Evolutionary conservation across 1,140 invertebrate species (phyloP), one percentile per base, ranked within the genome.

Genomic region (Protaetia brevitarsis): DNA sequence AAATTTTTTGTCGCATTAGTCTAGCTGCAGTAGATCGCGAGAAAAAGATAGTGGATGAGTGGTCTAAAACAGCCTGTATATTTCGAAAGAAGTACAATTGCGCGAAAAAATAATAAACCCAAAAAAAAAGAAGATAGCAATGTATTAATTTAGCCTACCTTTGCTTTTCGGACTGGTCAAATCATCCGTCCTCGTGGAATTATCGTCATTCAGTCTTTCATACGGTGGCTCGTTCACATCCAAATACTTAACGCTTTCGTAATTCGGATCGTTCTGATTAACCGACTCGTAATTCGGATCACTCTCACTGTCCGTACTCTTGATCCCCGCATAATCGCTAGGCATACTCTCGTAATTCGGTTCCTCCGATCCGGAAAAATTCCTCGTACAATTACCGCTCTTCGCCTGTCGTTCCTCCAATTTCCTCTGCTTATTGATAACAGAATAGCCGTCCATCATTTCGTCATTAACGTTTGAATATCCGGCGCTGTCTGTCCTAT

Each of bases 291-390:
- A 78, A 64, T 78, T 78, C 3, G 82, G 83, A 74, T 84, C 83
- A 13, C 69, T 70, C 73, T 91, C 89, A 69, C 88, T 91, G 3
- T 85, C 87, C 1, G 84, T 86, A 2, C 84, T 84, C 68, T 86
- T 87, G 1, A 85, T 76, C 0, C 83, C 83, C 0, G 81, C 79
- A 61, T 83, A 83, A 34, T 83, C 81, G 68, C 86, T 84, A 0
- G 86, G 84, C 81, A 91, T 86, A 3, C 88, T 90, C 73, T 90
- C 89, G 69, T 91, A 92, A 71, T 84, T 84, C 0, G 82, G 83
- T 65, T 84, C 83, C 0, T 82, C 74, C 8, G 34, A 29, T 21
- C 68, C 56, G 28, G 37, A 65, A 10, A 65, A 19, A 58, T 73
- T 66, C 29, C 61, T 60, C 10, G 27, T 34, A 30, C 65, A 63